phyloP scores from a whole-genome alignment of 2,797 vertebrate species.

The Parotocinclus haroldoi region DNA sequence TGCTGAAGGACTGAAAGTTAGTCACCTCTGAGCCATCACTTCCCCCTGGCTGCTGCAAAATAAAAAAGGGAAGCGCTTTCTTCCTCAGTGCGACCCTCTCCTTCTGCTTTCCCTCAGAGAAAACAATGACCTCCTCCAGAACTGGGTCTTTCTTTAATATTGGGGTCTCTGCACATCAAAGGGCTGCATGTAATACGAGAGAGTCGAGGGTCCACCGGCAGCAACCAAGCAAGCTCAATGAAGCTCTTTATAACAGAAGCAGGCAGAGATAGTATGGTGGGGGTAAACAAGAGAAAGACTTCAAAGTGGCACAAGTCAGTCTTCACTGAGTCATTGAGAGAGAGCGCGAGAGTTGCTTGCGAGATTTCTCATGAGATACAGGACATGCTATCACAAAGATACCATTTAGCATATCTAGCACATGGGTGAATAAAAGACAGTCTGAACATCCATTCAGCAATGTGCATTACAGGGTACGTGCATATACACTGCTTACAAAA shows the following conservation, averaged over 20 bases:
- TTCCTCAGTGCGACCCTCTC: slow-evolving; percentile 37
- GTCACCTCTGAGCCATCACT: slow-evolving; percentile 46
- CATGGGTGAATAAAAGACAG: background rate
- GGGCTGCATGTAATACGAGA: background rate
- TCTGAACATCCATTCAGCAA: too few species aligned
- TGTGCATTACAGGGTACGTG: too few species aligned
- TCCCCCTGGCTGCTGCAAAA: slow-evolving; percentile 30
- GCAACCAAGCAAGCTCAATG: background rate
- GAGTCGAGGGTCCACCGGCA: background rate
- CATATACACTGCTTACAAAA: too few species aligned
- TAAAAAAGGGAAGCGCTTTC: slow-evolving; percentile 48
- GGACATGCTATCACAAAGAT: slow-evolving; percentile 63
- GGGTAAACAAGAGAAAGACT: slow-evolving; percentile 40
- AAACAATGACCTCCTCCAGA: slow-evolving; percentile 17
- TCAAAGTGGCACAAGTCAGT: slow-evolving; percentile 64
- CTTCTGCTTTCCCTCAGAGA: slow-evolving; percentile 46
- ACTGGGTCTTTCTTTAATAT: background rate
- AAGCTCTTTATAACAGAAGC: background rate
- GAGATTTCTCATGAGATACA: slow-evolving; percentile 74
- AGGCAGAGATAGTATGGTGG: background rate
- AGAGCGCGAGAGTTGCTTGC: slow-evolving; percentile 21
- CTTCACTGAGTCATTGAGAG: slow-evolving; percentile 61
- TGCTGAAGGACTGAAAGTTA: slow-evolving; percentile 41
- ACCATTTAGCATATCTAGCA: slow-evolving; percentile 42
- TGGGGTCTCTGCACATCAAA: background rate